A percentile compares a stretch with the other conserved stretches of the same genome.
Evolutionary conservation across 2,113 vertebrate species (phyloP).

Genomic region (Melospiza georgiana): DNA sequence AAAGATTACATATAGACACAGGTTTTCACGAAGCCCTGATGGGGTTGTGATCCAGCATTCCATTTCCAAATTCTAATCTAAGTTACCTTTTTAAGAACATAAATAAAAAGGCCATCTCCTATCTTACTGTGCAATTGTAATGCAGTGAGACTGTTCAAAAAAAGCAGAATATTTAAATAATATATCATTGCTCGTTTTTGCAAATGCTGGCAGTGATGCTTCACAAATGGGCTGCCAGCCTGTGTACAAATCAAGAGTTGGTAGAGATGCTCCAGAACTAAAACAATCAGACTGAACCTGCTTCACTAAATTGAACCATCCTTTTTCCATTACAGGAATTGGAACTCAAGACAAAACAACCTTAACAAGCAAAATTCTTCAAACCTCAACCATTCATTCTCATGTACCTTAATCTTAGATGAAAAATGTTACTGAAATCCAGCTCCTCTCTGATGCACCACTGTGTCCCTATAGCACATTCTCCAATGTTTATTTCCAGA

Average conservation of each 20-base stretch:
- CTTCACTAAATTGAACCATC: background rate
- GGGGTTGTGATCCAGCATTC: background rate
- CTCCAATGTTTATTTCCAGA: background rate
- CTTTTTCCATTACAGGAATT: background rate
- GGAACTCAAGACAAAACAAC: background rate
- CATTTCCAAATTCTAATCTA: background rate
- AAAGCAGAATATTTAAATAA: slow-evolving; percentile 6
- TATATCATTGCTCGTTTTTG: background rate
- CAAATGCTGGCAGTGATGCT: background rate
- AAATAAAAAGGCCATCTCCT: background rate
- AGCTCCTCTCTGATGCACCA: background rate
- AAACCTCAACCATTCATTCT: background rate
- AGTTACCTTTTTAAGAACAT: background rate
- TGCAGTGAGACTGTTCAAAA: background rate
- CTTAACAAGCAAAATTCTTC: background rate
- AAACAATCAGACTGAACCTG: background rate
- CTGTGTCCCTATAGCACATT: background rate
- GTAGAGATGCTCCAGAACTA: background rate
- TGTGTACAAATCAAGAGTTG: background rate
- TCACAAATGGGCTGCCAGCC: background rate
- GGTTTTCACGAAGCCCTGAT: background rate
- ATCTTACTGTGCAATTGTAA: background rate
- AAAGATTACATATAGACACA: background rate
- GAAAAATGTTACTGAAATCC: background rate
- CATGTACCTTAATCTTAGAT: background rate